Percentiles rank a stretch among this genome's conserved stretches.
phyloP scores from a whole-genome alignment of 1,140 invertebrate species.

The Delia radicum region DNA sequence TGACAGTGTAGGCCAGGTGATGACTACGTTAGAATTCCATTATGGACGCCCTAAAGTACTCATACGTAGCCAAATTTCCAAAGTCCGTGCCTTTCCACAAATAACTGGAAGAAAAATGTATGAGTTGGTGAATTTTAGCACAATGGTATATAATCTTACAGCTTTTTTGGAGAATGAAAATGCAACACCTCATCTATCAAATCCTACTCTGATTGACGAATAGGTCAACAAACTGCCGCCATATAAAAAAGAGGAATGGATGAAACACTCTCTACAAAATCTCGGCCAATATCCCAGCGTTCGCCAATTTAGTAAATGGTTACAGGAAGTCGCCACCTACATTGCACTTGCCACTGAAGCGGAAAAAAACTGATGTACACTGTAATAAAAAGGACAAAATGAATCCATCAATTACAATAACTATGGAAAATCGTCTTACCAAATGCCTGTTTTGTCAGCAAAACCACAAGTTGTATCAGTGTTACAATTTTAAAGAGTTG shows the following conservation, averaged over 20 bases:
- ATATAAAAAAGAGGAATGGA: slow-evolving; percentile 17
- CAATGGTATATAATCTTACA: slow-evolving; percentile 17
- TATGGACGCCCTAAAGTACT: too few species aligned
- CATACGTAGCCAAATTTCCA: too few species aligned
- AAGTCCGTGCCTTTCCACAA: too few species aligned
- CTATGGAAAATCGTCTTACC: not conserved
- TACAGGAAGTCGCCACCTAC: slow-evolving; percentile 26
- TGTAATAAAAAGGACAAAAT: not conserved
- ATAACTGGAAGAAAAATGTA: slow-evolving; percentile 4
- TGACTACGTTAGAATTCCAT: too few species aligned
- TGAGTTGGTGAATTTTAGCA: slow-evolving; percentile 7
- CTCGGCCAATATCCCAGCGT: not conserved
- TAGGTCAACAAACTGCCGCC: slow-evolving; percentile 16
- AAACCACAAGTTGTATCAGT: not conserved
- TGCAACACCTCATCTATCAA: slow-evolving; percentile 6
- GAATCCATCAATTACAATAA: slow-evolving; percentile 1
- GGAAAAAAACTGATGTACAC: not conserved
- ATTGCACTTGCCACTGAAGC: not conserved
- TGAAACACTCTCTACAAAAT: not conserved
- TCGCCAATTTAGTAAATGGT: not conserved
- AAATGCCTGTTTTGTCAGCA: not conserved
- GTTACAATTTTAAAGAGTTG: not conserved
- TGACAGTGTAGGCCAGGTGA: too few species aligned
- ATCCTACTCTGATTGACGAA: slow-evolving; percentile 15
- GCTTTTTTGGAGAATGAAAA: slow-evolving; percentile 9